These are phyloP conservation scores for Falco columbarius DNA, from an alignment of 2,797 vertebrate genomes.

Conservation along the genomic window DNA sequence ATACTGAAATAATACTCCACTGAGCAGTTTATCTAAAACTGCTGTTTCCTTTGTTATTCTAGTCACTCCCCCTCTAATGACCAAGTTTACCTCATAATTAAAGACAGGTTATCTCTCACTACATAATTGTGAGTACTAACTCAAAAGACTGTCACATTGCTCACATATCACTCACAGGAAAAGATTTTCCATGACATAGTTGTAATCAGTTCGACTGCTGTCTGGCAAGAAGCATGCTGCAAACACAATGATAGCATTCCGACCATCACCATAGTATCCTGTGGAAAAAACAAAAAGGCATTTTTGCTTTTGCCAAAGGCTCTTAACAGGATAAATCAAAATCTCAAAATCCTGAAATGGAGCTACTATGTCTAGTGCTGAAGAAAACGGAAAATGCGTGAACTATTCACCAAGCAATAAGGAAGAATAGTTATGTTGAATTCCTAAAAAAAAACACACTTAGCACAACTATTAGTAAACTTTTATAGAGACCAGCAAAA, in stretches of 20 bases:
- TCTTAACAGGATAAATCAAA: constrained; percentile 28
- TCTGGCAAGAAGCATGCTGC: constrained; percentile 98
- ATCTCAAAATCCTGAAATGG: neutral
- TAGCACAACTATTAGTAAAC: neutral
- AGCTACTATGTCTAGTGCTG: neutral
- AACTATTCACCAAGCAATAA: neutral
- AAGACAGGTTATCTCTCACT: constrained; percentile 23
- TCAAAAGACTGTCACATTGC: constrained; percentile 30
- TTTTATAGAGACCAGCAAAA: neutral
- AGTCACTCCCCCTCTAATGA: neutral
- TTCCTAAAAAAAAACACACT: neutral
- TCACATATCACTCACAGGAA: constrained; percentile 91
- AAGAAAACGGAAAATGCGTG: neutral
- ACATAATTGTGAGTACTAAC: constrained; percentile 15
- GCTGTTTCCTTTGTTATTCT: neutral
- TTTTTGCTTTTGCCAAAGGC: constrained; percentile 51
- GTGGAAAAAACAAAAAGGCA: constrained; percentile 66
- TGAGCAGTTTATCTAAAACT: constrained; percentile 3
- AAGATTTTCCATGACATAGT: constrained; percentile 99
- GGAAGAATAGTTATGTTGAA: neutral
- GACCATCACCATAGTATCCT: constrained; percentile 95
- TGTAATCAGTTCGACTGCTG: constrained; percentile 92
- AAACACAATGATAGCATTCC: constrained; percentile 98
- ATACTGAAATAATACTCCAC: neutral
- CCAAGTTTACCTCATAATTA: constrained; percentile 5